These are phyloP conservation scores for Apistogramma diplotaenia DNA, from an alignment of 2,113 vertebrate species.

Conservation along the genomic window DNA sequence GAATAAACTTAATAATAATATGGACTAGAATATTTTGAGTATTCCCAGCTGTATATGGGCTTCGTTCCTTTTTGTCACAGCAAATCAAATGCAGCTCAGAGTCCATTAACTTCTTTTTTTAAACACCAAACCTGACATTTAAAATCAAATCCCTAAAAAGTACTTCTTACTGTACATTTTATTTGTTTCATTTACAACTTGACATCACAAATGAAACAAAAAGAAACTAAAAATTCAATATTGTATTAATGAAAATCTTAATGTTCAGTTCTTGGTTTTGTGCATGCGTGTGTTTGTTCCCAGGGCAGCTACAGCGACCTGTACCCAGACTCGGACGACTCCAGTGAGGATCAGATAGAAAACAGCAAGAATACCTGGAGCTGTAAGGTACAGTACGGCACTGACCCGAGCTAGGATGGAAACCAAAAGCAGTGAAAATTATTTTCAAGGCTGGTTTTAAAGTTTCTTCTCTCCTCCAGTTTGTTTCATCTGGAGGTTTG, in stretches of 20 bases:
- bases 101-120: too few species aligned
- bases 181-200: background rate
- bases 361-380: constrained; percentile 99
- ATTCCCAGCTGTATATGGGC: background rate
- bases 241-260: background rate
- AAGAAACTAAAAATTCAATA: fast-evolving
- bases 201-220: background rate
- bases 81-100: too few species aligned
- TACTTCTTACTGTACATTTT: too few species aligned
- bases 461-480: constrained; percentile 72
- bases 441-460: fast-evolving
- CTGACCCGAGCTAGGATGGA: fast-evolving
- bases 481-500: constrained; percentile 95
- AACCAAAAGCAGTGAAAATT: background rate
- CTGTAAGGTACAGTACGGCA: constrained; percentile 85
- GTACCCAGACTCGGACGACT: constrained; percentile 98
- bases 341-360: constrained; percentile 97
- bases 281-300: constrained; percentile 1
- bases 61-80: too few species aligned
- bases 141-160: too few species aligned
- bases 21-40: background rate
- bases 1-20: too few species aligned
- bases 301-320: constrained; percentile 98
- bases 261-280: too few species aligned
- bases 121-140: too few species aligned